A percentile compares a stretch with the other conserved stretches of the same genome.
These are phyloP conservation scores for Papilio protenor DNA, from an alignment of 2,888 invertebrate genomes.

Conservation along the genomic window DNA sequence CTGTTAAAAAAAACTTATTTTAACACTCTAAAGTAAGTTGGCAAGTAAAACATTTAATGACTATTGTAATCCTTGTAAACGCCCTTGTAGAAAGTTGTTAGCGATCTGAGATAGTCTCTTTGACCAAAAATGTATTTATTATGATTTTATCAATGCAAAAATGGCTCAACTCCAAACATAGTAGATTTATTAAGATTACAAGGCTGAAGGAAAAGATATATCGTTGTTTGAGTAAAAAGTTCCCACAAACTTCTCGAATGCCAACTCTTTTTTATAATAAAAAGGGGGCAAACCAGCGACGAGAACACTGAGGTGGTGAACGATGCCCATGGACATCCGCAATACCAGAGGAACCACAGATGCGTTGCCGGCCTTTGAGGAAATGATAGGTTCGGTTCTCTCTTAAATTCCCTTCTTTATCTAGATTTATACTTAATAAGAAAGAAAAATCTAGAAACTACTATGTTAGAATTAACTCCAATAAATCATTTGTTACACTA, in stretches of 20 bases:
- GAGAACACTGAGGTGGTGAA: too few relatives aligned
- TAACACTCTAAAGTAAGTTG: not conserved
- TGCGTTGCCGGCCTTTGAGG: too few relatives aligned
- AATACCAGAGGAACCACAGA: too few relatives aligned
- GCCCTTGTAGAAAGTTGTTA: conserved; percentile 8
- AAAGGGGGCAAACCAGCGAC: too few relatives aligned
- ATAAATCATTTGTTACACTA: conserved; percentile 7
- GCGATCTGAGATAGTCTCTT: not conserved
- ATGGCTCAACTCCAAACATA: not conserved
- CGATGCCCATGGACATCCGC: too few relatives aligned
- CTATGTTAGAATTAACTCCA: not conserved
- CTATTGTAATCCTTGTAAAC: not conserved
- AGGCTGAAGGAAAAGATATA: not conserved
- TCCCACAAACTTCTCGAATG: not conserved
- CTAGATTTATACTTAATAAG: not conserved
- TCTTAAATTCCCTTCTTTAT: too few relatives aligned
- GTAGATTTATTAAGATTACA: not conserved
- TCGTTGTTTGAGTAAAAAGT: not conserved
- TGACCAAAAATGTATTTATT: conserved; percentile 10
- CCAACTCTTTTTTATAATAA: too few relatives aligned
- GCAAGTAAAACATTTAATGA: not conserved
- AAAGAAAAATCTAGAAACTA: not conserved
- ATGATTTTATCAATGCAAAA: not conserved
- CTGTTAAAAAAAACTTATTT: not conserved
- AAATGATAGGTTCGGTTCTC: too few relatives aligned